Evolutionary conservation across 2,797 vertebrate genomes (phyloP), one percentile per base, ranked within the genome.

Genomic region (Sebastiscus tertius): DNA sequence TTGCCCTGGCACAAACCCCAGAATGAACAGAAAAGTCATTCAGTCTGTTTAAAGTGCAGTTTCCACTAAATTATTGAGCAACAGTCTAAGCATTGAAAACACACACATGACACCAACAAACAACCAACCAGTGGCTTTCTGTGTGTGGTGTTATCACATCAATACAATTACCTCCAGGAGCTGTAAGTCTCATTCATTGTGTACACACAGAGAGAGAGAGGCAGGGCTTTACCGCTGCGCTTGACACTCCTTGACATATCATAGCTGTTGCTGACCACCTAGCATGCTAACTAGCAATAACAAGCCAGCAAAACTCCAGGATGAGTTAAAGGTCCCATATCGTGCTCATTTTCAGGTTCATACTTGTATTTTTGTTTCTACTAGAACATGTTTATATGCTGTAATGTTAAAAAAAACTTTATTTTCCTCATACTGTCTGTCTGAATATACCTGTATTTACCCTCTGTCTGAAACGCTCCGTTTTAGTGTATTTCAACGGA

Each of bases 211-310:
- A 36, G 34, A 11, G 33, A 36, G 11, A 36, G 34, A 36, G 9
- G 11, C 71, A 2, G 61, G 60, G 62, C 56, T 83, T 61, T 62
- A 69, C 33, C 79, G 77, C 55, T 65, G 59, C 77, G 83, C 77
- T 83, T 83, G 82, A 84, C 83, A 79, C 83, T 87, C 75, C 72
- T 82, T 59, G 49, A 56, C 63, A 1, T 16, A 22, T 64, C 27
- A 59, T 60, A 10, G 7, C 75, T 80, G 72, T 20, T 71, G 79
- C 71, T 74, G 70, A 61, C 9, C 16, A 60, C 26, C n/a, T 58
- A 80, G 75, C 75, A 24, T 10, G 59, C 72, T 77, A 73, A 27
- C 42, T 24, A 18, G 4, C 9, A 13, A 10, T 5, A 34, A 56
- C 6, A 6, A n/a, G 36, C 42, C 12, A 31, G 4, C 1, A 14